Evolutionary conservation across 2,113 vertebrate species (phyloP), one percentile per base, ranked within the genome.

Genomic region (Zosterops hypoxanthus): DNA sequence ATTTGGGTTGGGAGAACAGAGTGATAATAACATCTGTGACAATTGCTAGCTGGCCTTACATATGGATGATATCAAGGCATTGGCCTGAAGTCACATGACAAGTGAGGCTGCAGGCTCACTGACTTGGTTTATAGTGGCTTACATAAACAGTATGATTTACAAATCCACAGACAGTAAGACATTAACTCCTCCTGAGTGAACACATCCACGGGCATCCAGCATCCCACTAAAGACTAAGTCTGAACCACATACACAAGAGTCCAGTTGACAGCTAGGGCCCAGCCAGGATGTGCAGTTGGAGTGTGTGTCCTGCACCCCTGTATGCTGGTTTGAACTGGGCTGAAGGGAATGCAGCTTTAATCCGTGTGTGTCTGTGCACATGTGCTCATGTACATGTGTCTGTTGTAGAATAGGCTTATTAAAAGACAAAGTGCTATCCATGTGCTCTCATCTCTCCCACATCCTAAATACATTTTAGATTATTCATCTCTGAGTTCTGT

Each of bases 361-460:
- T 24, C 50, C 28, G 4, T 44, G 21, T 12, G 8, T 29, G 36
- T 6, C 9, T 20, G n/a, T 25, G 23, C 6, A 7, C 53, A 33
- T 16, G 11, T 5, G 44, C 20, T 46, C 20, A 4, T 13, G 5
- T 8, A 11, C 6, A 5, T 1, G 2, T 16, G 20, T 39, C 18
- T 65, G n/a, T 5, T 46, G 36, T 12, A 84, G 24, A 84, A 85
- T 0, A 75, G 47, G 11, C 23, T 87, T 70, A 56, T 57, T 71
- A 89, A 44, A 86, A 72, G 19, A 60, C 18, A 75, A 94, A 76
- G 25, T 47, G 8, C 36, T 60, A 14, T 57, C 28, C 68, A 76
- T 0, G 0, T 0, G 0, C 29, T 71, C 59, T 33, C 52, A 75
- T 34, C 50, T n/a, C 23, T 90, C 57, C 56, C 28, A 73, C 65